Evolutionary conservation across 2,888 invertebrate genomes (phyloP), one percentile per base, ranked within the genome.

Genomic region (Ichneumoninae sp.): DNA sequence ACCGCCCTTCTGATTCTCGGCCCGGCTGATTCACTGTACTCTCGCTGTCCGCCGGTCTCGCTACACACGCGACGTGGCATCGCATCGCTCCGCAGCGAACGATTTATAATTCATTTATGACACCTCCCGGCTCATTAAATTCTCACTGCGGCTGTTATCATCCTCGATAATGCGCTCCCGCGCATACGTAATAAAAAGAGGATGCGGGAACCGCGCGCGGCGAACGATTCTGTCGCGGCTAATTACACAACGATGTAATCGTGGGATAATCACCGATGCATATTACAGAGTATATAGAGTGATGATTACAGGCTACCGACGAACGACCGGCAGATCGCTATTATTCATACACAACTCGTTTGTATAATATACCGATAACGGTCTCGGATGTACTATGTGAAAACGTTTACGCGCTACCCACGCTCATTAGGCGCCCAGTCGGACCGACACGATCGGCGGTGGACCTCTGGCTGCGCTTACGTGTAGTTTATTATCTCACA

Each of bases 181-280:
- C 47, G 76, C 81, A 70, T 75, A 75, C 74, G 78, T 75, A 78
- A 78, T 70, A 54, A 63, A 50, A n/a, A 36, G 70, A 16, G 26
- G n/a, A 44, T 44, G 4, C 22, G 77, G 69, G 57, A 8, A 44
- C 57, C 36, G 76, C 52, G 75, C 76, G 63, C 81, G 83, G 71
- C 52, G 40, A 65, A 26, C 57, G 71, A 76, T 88, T 89, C 90
- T 91, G 89, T 91, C 91, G 89, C 89, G 90, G 89, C 89, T 88
- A 88, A 89, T 91, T 91, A 89, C 90, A 87, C 89, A 90, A 91
- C 90, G 88, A 82, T 90, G 89, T 91, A 92, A 92, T 92, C 90
- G 90, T 86, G 80, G 89, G 89, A 88, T 92, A 90, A 91, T 90
- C 88, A 83, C 74, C 83, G 85, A 30, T 52, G 60, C 70, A 82